These are phyloP conservation scores for Ectobius pallidus DNA, from an alignment of 2,888 invertebrate genomes.

Conservation along the genomic window DNA sequence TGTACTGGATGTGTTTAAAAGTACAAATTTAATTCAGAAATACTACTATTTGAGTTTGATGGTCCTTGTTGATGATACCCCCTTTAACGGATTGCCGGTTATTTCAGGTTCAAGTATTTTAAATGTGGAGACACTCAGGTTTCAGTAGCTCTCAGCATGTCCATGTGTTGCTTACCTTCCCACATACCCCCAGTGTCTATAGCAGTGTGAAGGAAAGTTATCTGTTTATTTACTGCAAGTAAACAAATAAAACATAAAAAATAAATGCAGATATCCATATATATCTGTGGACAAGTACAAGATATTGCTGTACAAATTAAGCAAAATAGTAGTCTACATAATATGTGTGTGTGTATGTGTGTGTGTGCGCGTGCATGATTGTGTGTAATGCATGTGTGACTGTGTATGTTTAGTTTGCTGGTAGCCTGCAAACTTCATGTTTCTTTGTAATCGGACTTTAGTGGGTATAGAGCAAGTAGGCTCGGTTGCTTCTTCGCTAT, in stretches of 20 bases:
- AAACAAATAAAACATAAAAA: conserved; percentile 28
- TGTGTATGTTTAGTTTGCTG: conserved; percentile 36
- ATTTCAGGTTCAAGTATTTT: conserved; percentile 28
- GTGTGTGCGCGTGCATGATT: conserved; percentile 33
- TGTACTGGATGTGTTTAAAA: not conserved
- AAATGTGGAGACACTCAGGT: conserved; percentile 34
- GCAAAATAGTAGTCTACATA: conserved; percentile 38
- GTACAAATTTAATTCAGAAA: conserved; percentile 33
- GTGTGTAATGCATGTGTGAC: conserved; percentile 37
- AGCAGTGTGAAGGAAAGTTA: conserved; percentile 38
- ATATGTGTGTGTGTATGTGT: conserved; percentile 33
- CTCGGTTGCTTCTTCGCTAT: not conserved
- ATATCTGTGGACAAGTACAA: conserved; percentile 44
- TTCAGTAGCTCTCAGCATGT: conserved; percentile 24
- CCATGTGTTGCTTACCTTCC: conserved; percentile 35
- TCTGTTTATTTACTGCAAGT: conserved; percentile 30
- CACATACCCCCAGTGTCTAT: conserved; percentile 34
- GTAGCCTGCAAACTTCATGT: conserved; percentile 34
- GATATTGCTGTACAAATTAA: conserved; percentile 44
- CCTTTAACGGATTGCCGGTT: not conserved
- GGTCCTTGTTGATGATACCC: not conserved
- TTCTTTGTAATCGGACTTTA: conserved; percentile 32
- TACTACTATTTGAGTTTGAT: not conserved
- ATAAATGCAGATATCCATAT: conserved; percentile 34
- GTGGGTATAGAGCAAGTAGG: not conserved